Conservation (phyloP, 2,113 vertebrate species). For the Carettochelys insculpta region DNA sequence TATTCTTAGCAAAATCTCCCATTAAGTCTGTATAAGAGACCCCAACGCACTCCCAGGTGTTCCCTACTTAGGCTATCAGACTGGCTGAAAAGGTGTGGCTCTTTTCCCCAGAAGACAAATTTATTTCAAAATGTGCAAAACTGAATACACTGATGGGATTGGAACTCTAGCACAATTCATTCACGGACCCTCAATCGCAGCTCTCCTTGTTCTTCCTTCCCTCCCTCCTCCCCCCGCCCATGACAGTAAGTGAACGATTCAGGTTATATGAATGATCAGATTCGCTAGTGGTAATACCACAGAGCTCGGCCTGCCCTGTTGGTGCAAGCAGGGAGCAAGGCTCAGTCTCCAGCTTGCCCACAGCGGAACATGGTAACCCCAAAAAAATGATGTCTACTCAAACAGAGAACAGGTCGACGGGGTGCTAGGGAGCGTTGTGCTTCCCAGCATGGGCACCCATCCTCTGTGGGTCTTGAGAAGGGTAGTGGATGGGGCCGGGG, state of each 20-base stretch:
- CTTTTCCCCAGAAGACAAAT: conserved; percentile 20
- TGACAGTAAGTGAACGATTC: conserved; percentile 4
- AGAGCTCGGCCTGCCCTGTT: conserved; percentile 46
- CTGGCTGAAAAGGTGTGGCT: neutral
- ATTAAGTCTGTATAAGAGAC: neutral
- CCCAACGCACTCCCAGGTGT: rapidly evolving
- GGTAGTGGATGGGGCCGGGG: conserved; percentile 94
- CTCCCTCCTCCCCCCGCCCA: neutral
- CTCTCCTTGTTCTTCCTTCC: neutral
- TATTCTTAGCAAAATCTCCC: neutral
- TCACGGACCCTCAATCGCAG: neutral
- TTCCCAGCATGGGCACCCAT: conserved; percentile 93
- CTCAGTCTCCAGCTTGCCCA: conserved; percentile 62
- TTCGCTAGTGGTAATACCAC: conserved; percentile 46
- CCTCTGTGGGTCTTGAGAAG: conserved; percentile 95
- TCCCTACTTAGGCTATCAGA: neutral
- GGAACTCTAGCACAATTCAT: conserved; percentile 21
- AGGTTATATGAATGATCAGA: conserved; percentile 20
- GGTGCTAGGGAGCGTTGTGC: conserved; percentile 83
- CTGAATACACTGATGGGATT: conserved; percentile 28
- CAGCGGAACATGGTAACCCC: conserved; percentile 73
- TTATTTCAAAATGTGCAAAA: conserved; percentile 64
- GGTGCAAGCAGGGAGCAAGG: conserved; percentile 54
- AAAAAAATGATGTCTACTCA: conserved; percentile 63
- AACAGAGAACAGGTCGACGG: neutral